Base-by-base conservation (phyloP, 1,140 invertebrate species). In the Meloidogyne floridensis region DNA sequence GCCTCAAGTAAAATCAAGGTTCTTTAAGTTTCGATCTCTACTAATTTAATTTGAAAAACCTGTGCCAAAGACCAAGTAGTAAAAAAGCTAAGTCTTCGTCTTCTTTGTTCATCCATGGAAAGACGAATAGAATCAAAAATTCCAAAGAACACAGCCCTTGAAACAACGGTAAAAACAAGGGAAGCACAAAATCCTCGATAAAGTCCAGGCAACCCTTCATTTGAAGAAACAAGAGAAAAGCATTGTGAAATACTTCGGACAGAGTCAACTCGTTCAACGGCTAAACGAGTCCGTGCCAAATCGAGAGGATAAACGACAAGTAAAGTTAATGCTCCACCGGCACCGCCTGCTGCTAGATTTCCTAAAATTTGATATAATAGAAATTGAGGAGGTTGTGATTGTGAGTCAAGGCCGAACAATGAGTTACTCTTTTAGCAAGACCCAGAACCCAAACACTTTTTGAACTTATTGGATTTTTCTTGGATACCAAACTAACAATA, bases 81-180 rank as follows among this genome's bases (percentile, higher is more conserved):
- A 65, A 81, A 43, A 73, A 88, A 90, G 13, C 73, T 74, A 15
- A 88, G 74, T 20, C 65, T 20, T 6, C 82, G 75, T 69, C 83
- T 83, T 65, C 80, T 79, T 18, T 88, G 83, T 13, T 84, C 83
- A n/a, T 73, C 79, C 47, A 81, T 76, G 18, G 81, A 78, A 13
- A 75, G 74, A 11, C 87, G 77, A 7, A 85, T 74, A 43, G 89
- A 89, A 80, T 90, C 90, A 78, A 90, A 91, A 13, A 90, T 83
- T 47, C 90, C 90, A 75, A 91, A 91, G 80, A 91, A 91, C 8
- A 90, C 84, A 13, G 88, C 89, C 8, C 90, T 83, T 71, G 90
- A 91, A 2, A 89, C 83, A 43, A 91, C 82, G n/a, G 90, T 87
- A 75, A 90, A 90, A 74, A 87, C 86, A 15, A 91, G 82, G 4